Percentiles rank a stretch among this genome's conserved stretches.
phyloP scores from a whole-genome alignment of 2,113 vertebrate species.

The Pterocles burchelli region DNA sequence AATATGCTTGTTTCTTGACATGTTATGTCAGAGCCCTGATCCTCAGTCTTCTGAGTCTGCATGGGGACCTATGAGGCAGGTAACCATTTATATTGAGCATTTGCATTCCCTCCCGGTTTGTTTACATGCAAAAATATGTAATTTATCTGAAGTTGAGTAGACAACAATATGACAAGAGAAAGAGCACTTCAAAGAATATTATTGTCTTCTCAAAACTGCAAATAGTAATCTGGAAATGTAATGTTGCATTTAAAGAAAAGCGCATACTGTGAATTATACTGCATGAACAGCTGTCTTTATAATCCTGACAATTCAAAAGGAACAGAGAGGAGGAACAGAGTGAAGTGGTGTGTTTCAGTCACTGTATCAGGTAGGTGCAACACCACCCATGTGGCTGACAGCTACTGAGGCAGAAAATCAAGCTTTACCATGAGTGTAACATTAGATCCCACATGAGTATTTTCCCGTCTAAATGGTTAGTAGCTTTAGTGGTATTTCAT shows the following conservation, averaged over 20 bases:
- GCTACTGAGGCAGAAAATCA: conserved; percentile 53
- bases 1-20: background rate
- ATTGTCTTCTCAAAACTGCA: background rate
- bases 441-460: background rate
- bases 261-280: background rate
- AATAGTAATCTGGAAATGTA: background rate
- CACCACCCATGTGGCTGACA: background rate
- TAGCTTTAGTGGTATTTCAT: background rate
- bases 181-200: background rate
- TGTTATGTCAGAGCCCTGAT: rapidly evolving
- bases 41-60: background rate
- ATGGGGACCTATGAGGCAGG: background rate
- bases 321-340: background rate
- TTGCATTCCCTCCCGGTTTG: background rate
- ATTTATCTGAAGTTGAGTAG: background rate
- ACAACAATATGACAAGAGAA: background rate
- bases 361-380: background rate
- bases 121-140: background rate
- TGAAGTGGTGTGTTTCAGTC: background rate
- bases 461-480: conserved; percentile 29
- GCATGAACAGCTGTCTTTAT: background rate
- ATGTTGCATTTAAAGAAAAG: background rate
- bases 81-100: background rate
- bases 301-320: background rate
- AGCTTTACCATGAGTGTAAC: conserved; percentile 29